Conservation (phyloP, 2,113 vertebrate genomes). For the Carassius auratus region DNA sequence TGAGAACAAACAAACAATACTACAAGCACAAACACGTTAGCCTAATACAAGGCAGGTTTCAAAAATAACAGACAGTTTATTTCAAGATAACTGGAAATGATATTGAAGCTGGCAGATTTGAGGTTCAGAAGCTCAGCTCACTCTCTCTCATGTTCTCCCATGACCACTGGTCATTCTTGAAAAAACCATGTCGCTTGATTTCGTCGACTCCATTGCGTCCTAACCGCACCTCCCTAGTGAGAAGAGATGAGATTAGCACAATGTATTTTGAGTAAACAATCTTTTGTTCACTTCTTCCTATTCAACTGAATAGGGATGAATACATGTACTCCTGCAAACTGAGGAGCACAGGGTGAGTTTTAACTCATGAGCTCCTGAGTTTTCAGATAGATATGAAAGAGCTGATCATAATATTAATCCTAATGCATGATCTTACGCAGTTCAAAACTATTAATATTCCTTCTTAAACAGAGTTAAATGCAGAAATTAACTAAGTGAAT, state of each 20-base stretch:
- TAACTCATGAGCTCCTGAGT: not conserved
- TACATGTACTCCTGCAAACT: not conserved
- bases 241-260: not conserved
- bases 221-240: constrained; percentile 88
- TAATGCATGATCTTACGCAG: not conserved
- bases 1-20: not conserved
- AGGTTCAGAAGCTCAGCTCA: constrained; percentile 71
- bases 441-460: not conserved
- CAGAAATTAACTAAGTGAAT: too few species aligned
- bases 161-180: constrained; percentile 98
- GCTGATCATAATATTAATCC: not conserved
- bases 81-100: too few species aligned
- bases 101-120: not conserved
- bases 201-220: constrained; percentile 96
- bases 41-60: not conserved
- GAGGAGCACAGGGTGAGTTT: not conserved
- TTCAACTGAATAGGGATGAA: not conserved
- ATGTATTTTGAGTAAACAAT: not conserved
- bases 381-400: too few species aligned
- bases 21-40: not conserved
- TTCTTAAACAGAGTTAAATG: not conserved
- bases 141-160: constrained; percentile 96
- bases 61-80: too few species aligned
- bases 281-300: not conserved
- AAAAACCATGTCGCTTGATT: constrained; percentile 96